Percentiles rank a stretch among this genome's conserved stretches.
phyloP scores from a whole-genome alignment of 1,140 invertebrate species.

The Pseudomyrmex flavicornis region DNA sequence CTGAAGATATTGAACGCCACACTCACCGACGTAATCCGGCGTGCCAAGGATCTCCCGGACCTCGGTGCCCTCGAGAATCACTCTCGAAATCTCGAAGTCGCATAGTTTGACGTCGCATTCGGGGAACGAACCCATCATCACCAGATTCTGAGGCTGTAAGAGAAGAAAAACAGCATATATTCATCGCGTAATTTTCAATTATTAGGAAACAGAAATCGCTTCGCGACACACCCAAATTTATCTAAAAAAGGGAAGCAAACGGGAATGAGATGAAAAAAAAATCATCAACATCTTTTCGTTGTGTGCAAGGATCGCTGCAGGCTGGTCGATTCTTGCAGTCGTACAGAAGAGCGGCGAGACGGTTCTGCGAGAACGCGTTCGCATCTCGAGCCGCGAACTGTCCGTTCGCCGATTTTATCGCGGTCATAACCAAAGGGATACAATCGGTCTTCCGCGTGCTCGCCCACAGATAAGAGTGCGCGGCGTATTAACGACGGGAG shows the following conservation, averaged over 20 bases:
- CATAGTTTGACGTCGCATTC: constrained; percentile 91
- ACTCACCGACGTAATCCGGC: constrained; percentile 92
- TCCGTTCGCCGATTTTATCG: constrained; percentile 19
- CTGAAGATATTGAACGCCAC: not conserved
- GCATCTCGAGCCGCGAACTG: not conserved
- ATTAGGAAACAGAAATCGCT: no score
- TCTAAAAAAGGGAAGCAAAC: no score
- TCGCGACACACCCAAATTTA: no score
- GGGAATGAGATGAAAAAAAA: no score
- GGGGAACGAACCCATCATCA: constrained; percentile 90
- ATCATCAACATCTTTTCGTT: no score
- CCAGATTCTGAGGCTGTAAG: constrained; percentile 90
- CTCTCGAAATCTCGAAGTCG: constrained; percentile 91
- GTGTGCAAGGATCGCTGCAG: no score
- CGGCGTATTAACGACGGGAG: constrained; percentile 26
- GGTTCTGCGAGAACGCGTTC: not conserved
- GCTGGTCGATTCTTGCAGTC: no score
- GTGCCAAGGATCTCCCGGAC: constrained; percentile 92
- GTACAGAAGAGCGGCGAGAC: not conserved
- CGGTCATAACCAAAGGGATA: constrained; percentile 23
- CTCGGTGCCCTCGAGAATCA: constrained; percentile 88
- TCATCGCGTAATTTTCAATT: not conserved
- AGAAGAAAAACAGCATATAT: not conserved
- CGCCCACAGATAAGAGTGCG: constrained; percentile 23
- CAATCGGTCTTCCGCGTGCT: constrained; percentile 43